Conservation (phyloP, 1,140 invertebrate genomes). For the Cherax quadricarinatus region DNA sequence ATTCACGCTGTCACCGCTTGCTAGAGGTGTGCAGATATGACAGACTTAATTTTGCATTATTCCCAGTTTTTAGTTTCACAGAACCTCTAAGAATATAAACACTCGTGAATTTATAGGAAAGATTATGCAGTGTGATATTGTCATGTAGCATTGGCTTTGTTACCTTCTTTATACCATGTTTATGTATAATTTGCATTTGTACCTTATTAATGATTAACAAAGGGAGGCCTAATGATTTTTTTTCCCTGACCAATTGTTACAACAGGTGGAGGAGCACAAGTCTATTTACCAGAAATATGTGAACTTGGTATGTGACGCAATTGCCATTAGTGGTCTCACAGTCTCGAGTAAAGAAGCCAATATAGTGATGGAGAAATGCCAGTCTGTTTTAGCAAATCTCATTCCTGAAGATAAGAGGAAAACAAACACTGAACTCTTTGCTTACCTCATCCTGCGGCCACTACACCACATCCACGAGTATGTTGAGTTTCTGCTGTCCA, state of each 20-base stretch:
- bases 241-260: background rate
- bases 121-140: no score
- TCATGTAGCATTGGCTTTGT: no score
- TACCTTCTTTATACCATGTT: no score
- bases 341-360: constrained; percentile 79
- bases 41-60: no score
- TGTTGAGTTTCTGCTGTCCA: constrained; percentile 37
- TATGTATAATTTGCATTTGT: no score
- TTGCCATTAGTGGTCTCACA: constrained; percentile 84
- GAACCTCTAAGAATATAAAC: no score
- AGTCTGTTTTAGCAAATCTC: constrained; percentile 18
- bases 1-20: no score
- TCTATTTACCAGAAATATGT: constrained; percentile 86
- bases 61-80: no score
- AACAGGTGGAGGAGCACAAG: constrained; percentile 87
- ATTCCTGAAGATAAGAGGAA: constrained; percentile 36
- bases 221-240: no score
- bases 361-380: constrained; percentile 63
- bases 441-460: constrained; percentile 57
- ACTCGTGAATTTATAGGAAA: no score
- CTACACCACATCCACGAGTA: constrained; percentile 64
- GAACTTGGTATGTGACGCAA: constrained; percentile 84
- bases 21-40: no score
- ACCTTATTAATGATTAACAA: no score
- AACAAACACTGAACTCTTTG: constrained; percentile 32